Evolutionary conservation across 2,113 vertebrate species (phyloP).

Genomic region (Chamaea fasciata): DNA sequence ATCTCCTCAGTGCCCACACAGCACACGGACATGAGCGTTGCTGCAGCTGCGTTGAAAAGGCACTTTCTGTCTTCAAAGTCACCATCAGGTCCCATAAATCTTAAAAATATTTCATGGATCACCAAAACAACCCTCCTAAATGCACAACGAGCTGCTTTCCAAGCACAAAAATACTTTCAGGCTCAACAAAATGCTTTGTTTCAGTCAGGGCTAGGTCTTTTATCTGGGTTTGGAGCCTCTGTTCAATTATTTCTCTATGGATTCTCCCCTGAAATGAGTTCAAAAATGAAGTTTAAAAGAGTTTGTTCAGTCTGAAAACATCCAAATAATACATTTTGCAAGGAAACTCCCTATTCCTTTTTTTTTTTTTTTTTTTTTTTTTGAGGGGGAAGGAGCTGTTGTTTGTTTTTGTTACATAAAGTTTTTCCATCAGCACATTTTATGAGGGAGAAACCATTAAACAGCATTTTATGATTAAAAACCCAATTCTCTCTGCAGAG

Average conservation of each 20-base stretch:
- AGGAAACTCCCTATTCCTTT: not conserved
- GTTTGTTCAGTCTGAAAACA: not conserved
- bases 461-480: not conserved
- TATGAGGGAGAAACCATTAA: not conserved
- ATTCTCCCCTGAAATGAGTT: not conserved
- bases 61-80: not conserved
- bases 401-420: not conserved
- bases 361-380: not conserved
- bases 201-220: not conserved
- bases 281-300: not conserved
- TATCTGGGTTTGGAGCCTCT: not conserved
- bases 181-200: not conserved
- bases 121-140: not conserved
- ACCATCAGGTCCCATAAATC: not conserved
- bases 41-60: not conserved
- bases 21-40: accelerated
- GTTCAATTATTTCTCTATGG: not conserved
- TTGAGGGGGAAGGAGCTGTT: not conserved
- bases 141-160: not conserved
- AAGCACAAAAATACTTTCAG: not conserved
- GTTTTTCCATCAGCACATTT: not conserved
- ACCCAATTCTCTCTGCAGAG: not conserved
- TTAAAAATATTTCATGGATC: not conserved
- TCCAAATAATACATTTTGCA: not conserved
- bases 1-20: not conserved